These are phyloP conservation scores for Phalacrocorax pelagicus DNA, from an alignment of 2,113 vertebrate species.

Conservation along the genomic window DNA sequence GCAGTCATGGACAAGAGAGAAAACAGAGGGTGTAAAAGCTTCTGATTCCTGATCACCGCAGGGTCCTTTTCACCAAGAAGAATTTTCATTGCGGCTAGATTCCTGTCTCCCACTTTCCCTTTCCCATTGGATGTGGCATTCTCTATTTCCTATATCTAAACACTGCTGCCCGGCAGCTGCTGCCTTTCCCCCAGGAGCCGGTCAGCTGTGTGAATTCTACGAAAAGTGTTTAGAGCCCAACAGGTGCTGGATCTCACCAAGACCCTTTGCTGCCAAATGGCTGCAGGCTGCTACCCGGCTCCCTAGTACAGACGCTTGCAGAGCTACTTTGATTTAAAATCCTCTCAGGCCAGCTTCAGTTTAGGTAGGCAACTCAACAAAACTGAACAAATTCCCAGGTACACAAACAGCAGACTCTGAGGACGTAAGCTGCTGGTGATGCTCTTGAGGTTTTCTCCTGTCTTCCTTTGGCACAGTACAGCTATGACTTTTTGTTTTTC, in stretches of 20 bases:
- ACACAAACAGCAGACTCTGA: background rate
- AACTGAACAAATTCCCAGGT: background rate
- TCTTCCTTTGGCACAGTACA: background rate
- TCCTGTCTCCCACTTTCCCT: background rate
- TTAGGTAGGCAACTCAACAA: background rate
- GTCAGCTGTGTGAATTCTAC: constrained; percentile 32
- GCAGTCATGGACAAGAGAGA: background rate
- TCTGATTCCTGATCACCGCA: background rate
- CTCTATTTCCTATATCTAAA: constrained; percentile 44
- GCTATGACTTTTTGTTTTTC: background rate
- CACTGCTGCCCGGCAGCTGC: constrained; percentile 32
- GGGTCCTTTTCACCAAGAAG: background rate
- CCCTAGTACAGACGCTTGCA: background rate
- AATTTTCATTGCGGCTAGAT: background rate
- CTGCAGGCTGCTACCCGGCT: background rate
- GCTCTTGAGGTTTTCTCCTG: background rate
- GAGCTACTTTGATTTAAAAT: background rate
- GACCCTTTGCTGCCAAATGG: background rate
- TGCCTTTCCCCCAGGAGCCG: background rate
- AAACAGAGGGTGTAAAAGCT: background rate
- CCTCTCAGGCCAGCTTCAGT: background rate
- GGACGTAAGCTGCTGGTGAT: background rate
- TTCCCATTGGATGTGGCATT: background rate
- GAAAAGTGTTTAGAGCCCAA: constrained; percentile 37
- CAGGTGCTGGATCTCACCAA: constrained; percentile 33